Conservation (phyloP, 2,797 vertebrate species). For the Epinephelus awoara region DNA sequence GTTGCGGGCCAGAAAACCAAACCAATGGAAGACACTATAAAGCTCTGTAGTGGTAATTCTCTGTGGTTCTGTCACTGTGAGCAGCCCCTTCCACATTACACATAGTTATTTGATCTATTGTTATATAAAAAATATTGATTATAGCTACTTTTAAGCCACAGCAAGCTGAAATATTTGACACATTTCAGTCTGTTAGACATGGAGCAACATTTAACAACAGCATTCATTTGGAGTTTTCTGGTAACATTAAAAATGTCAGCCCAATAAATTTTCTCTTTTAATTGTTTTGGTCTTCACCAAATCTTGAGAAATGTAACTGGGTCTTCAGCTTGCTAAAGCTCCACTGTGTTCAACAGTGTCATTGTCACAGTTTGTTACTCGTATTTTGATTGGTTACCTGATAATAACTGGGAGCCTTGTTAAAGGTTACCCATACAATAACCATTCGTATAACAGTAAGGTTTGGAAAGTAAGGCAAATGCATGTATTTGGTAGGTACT, state of each 20-base stretch:
- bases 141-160: not conserved
- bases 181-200: not conserved
- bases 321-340: not conserved
- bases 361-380: not conserved
- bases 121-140: no score
- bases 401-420: no score
- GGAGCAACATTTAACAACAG: not conserved
- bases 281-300: not conserved
- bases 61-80: no score
- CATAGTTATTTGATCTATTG: no score
- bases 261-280: not conserved
- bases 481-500: no score
- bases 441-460: no score
- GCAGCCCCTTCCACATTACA: no score
- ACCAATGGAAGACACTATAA: not conserved
- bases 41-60: not conserved
- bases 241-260: no score
- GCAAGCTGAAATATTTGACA: no score
- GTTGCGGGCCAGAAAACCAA: not conserved
- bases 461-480: no score
- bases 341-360: not conserved
- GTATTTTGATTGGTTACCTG: no score
- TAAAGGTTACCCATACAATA: no score
- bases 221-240: not conserved
- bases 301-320: not conserved